These are phyloP conservation scores for Paracanthobrama guichenoti DNA, from an alignment of 2,113 vertebrate genomes.

Conservation along the genomic window DNA sequence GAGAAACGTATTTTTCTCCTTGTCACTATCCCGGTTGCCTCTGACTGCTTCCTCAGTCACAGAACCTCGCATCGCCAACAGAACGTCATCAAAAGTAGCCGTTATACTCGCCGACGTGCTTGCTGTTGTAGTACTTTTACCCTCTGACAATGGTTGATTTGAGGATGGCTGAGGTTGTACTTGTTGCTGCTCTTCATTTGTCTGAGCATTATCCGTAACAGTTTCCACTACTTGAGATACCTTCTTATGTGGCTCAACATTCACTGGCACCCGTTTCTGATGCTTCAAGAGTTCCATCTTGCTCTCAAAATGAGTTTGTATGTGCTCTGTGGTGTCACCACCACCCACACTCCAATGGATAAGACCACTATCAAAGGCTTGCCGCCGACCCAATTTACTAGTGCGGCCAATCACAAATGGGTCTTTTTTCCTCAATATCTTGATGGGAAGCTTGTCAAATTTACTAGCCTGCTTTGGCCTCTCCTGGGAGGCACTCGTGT, in stretches of 20 bases:
- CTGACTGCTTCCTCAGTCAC: slow-evolving; percentile 80
- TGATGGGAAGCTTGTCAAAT: slow-evolving; percentile 95
- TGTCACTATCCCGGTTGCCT: slow-evolving; percentile 70
- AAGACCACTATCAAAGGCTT: slow-evolving; percentile 94
- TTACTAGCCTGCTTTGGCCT: slow-evolving; percentile 88
- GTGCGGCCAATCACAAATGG: slow-evolving; percentile 87
- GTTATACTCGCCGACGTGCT: slow-evolving; percentile 71
- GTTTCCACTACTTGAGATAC: slow-evolving; percentile 61
- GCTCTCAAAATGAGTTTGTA: slow-evolving; percentile 98
- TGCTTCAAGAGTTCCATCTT: slow-evolving; percentile 78
- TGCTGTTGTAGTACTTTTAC: slow-evolving; percentile 21
- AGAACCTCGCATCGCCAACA: slow-evolving; percentile 83
- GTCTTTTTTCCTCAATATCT: slow-evolving; percentile 90
- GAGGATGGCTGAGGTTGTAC: slow-evolving; percentile 54
- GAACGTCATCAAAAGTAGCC: slow-evolving; percentile 88
- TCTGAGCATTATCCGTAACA: slow-evolving; percentile 68
- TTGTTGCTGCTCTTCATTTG: slow-evolving; percentile 47
- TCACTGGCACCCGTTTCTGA: slow-evolving; percentile 72
- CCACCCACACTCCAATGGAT: slow-evolving; percentile 97
- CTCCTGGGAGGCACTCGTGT: slow-evolving; percentile 71
- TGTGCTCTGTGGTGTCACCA: slow-evolving; percentile 97
- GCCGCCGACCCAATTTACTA: slow-evolving; percentile 86
- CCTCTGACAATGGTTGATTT: slow-evolving; percentile 43
- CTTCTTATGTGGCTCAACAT: slow-evolving; percentile 73
- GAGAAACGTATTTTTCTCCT: slow-evolving; percentile 84